Base-by-base conservation (phyloP, 2,113 vertebrate species). In the Aldabrachelys gigantea region DNA sequence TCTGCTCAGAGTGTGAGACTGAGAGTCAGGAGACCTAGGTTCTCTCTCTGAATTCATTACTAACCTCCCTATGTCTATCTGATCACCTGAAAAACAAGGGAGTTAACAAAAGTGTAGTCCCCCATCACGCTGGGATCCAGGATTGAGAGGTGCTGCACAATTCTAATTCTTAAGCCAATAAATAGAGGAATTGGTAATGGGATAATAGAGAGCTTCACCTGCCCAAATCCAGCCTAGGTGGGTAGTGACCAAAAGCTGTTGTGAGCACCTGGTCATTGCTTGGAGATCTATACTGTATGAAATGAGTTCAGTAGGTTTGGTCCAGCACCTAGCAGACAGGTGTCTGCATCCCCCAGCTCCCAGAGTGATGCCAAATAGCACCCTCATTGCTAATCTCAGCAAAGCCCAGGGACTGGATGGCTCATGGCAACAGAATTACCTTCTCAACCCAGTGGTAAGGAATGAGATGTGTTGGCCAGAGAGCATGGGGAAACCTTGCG, bases 381-480 rank as follows among this genome's bases (percentile, higher is more conserved):
- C 14, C 31, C 31, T 65, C 31, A 16, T 35, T 35, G 65, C 65
- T 69, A 69, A 69, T n/a, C 35, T n/a, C 35, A 69, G 65, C 35
- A 69, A 17, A 69, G 53, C 27, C 84, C 76, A 50, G 79, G 79
- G 78, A 29, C 53, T 29, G 80, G 56, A 50, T 81, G 47, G 24
- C 65, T 90, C 0, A 0, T 75, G 31, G 82, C 6, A 8, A 65
- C 1, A 6, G 31, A 65, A 14, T 31, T 35, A 35, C 62, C 62
- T 35, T 65, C 72, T 59, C 80, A 82, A 82, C 75, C 41, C 2
- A 0, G 0, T 6, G 44, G 5, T 1, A 72, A 69, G 49, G 41
- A 85, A 89, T 78, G 92, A 76, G 57, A 27, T 53, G 54, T 57
- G 82, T n/a, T 47, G 0, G 0, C 56, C 2, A 1, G 6, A 3